phyloP scores from a whole-genome alignment of 1,140 invertebrate species.

The Cherax quadricarinatus region DNA sequence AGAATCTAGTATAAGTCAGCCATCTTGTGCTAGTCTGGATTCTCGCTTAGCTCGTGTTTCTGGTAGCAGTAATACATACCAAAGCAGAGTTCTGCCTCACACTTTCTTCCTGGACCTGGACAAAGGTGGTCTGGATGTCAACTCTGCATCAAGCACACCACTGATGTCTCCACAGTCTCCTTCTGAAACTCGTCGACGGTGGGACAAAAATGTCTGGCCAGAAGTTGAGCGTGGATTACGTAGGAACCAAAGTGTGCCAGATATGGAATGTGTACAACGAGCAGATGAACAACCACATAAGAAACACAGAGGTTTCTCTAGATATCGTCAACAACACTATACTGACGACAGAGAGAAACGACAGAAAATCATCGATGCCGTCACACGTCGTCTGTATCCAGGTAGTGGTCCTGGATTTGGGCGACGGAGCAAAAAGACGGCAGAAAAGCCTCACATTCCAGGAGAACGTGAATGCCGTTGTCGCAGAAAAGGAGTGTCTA shows the following conservation, averaged over 20 bases:
- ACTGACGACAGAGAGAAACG: conserved; percentile 48
- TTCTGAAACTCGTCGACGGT: conserved; percentile 65
- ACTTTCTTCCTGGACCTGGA: conserved; percentile 45
- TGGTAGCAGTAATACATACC: conserved; percentile 50
- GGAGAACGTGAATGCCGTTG: conserved; percentile 45
- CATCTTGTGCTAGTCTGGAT: conserved; percentile 54
- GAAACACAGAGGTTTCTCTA: neutral
- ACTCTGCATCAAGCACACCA: conserved; percentile 36
- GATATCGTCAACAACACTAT: neutral
- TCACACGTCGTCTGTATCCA: conserved; percentile 60
- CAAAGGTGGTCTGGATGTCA: conserved; percentile 9
- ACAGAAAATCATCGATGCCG: conserved; percentile 63
- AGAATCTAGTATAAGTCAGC: conserved; percentile 60
- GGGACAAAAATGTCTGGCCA: conserved; percentile 72
- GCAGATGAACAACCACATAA: neutral
- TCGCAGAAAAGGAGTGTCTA: conserved; percentile 24
- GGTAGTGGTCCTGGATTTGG: conserved; percentile 46
- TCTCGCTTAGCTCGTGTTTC: conserved; percentile 40
- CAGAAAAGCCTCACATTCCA: conserved; percentile 4
- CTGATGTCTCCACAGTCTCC: conserved; percentile 63
- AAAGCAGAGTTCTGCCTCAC: conserved; percentile 27
- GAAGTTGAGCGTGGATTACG: conserved; percentile 65
- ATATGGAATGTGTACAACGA: conserved; percentile 28
- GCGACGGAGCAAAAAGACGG: neutral
- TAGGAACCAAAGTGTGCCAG: conserved; percentile 70